Base-by-base conservation (phyloP, 30 jellyfish, hydroid and myxozoan species). In the Cassiopea xamachana region DNA sequence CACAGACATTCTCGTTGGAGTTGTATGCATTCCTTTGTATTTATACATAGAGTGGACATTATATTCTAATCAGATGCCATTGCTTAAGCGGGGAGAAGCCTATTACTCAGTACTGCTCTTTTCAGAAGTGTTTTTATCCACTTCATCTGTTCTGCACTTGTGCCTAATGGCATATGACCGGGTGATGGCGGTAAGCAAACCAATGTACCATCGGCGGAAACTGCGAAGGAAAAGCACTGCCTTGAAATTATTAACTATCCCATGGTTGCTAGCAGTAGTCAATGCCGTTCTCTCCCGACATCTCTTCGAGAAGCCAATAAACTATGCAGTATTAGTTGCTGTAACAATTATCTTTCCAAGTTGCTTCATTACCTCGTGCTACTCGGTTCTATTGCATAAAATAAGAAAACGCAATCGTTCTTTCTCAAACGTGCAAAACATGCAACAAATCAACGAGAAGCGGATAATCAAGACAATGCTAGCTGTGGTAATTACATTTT, bases 1-100 rank as follows among this genome's bases (percentile, higher is more conserved):
- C 7, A 80, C 89, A 18, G 89, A 80, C 67, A n/a, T 80, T 45
- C 61, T 80, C 13, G 67, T 46, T 7, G 89, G 89, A 7, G 77
- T 39, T 1, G 45, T 80, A 7, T 59, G 69, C 61, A 61, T 80
- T 46, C 89, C 89, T 19, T 4, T 71, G 39, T 71, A 71, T 71
- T 15, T 71, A 43, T 19, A 15, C 58, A 71, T 4, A 71, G 80
- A 71, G 15, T 71, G 80, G 80, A 19, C 27, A 3, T 19, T 71
- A 1, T 19, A 3, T 39, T 15, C n/a, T 27, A 17, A 15, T 6
- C n/a, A 6, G 1, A 19, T 6, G 80, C 27, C 80, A 1, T 15
- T 71, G 1, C 55, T 1, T 3, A 9, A 4, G n/a, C 55, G 7
- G 27, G 18, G 6, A 39, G 39, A 18, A 16, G 3, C 15, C 1